phyloP scores from a whole-genome alignment of 23 tunicate genomes.

The Trididemnum clinides region DNA sequence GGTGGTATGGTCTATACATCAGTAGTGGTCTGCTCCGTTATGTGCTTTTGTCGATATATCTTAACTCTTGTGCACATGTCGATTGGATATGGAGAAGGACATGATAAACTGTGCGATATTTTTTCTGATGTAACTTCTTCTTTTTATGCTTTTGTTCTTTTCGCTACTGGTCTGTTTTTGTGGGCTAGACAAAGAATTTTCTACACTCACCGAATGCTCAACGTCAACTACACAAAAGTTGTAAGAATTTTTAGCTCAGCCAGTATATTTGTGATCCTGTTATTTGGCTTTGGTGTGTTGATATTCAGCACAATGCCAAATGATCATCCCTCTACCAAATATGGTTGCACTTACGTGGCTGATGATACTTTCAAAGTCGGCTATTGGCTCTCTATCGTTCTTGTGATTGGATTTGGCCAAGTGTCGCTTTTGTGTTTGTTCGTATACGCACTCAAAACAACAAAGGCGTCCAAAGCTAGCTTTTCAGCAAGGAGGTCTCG shows the following conservation, averaged over 20 bases:
- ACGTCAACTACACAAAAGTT: background rate
- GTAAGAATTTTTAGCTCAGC: background rate
- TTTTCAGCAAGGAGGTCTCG: too few species aligned
- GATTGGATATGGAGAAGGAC: background rate
- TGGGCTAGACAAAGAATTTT: background rate
- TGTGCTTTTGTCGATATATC: background rate
- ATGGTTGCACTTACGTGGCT: background rate
- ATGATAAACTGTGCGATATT: slow-evolving; percentile 1
- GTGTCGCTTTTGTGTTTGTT: background rate
- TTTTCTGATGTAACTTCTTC: background rate
- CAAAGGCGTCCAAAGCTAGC: too few species aligned
- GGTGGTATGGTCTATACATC: background rate
- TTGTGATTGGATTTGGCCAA: background rate
- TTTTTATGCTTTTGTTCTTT: background rate
- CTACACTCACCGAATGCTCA: background rate
- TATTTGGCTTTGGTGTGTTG: background rate
- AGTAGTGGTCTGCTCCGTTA: background rate
- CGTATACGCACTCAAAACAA: background rate
- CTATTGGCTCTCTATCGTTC: background rate
- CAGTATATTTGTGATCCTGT: background rate
- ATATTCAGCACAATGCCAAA: background rate
- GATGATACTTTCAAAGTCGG: background rate
- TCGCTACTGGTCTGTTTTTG: background rate
- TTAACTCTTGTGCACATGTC: background rate
- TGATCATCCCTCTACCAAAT: background rate